These are phyloP conservation scores for Drosophila ezoana DNA, from an alignment of 2,888 invertebrate genomes.

Conservation along the genomic window DNA sequence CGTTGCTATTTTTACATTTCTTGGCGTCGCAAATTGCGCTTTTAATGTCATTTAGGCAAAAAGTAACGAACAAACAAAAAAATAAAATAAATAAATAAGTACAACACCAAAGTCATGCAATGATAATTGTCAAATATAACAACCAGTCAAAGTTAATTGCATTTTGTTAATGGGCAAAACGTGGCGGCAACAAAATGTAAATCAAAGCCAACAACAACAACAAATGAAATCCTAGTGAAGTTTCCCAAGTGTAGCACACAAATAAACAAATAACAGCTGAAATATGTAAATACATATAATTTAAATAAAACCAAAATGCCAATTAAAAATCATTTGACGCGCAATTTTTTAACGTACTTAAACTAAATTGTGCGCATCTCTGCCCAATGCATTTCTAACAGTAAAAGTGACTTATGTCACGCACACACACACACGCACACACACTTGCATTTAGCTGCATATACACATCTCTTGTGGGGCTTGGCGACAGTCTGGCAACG, in stretches of 20 bases:
- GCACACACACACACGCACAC: conserved; percentile 39
- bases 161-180: conserved; percentile 69
- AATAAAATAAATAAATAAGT: conserved; percentile 24
- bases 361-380: conserved; percentile 55
- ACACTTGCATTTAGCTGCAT: conserved; percentile 33
- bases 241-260: conserved; percentile 37
- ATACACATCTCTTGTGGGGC: conserved; percentile 24
- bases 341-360: conserved; percentile 25
- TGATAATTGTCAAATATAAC: conserved; percentile 55
- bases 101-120: conserved; percentile 55
- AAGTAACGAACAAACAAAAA: conserved; percentile 25
- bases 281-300: conserved; percentile 59
- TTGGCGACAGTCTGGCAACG: conserved; percentile 69
- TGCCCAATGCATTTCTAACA: conserved; percentile 70
- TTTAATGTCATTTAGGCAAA: conserved; percentile 54
- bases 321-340: conserved; percentile 52
- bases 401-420: conserved; percentile 79
- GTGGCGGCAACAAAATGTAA: conserved; percentile 78
- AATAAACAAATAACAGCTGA: conserved; percentile 26
- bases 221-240: conserved; percentile 48
- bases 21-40: conserved; percentile 47
- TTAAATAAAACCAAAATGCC: conserved; percentile 32
- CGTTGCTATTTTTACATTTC: conserved; percentile 44
- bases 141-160: conserved; percentile 57
- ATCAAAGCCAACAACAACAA: conserved; percentile 44